These are phyloP conservation scores for Dendroctonus valens DNA, from an alignment of 1,140 invertebrate genomes.

Conservation along the genomic window DNA sequence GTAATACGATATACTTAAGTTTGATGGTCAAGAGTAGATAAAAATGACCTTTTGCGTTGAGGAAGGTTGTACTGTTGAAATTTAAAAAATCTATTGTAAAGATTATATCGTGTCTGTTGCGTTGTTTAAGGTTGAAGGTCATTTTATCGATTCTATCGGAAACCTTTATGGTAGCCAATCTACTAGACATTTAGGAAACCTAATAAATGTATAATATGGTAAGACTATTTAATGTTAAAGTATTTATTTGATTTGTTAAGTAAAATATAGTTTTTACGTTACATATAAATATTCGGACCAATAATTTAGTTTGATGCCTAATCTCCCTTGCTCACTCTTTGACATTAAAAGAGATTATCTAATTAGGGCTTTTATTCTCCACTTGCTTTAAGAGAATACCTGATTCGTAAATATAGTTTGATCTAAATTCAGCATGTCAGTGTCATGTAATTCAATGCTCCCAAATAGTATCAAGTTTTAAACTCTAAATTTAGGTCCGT, in stretches of 20 bases:
- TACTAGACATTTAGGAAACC: neutral
- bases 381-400: neutral
- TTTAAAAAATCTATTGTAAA: neutral
- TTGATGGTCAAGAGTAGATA: too few species aligned
- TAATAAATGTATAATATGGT: neutral
- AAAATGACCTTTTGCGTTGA: too few species aligned
- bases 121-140: neutral
- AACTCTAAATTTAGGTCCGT: neutral
- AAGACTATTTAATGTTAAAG: neutral
- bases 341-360: neutral
- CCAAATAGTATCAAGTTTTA: neutral
- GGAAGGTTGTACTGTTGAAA: too few species aligned
- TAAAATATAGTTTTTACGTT: conserved; percentile 11
- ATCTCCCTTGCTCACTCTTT: conserved; percentile 8
- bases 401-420: neutral
- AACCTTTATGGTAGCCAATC: neutral
- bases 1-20: too few species aligned
- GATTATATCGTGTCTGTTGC: neutral
- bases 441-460: too few species aligned
- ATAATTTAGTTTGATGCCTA: conserved; percentile 8
- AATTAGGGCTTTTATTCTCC: neutral
- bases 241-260: conserved; percentile 10
- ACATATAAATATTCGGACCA: conserved; percentile 14
- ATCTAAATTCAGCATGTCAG: too few species aligned
- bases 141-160: conserved; percentile 2